These are phyloP conservation scores for Sus scrofa DNA, from an alignment of 2,113 vertebrate genomes.

Conservation along the genomic window DNA sequence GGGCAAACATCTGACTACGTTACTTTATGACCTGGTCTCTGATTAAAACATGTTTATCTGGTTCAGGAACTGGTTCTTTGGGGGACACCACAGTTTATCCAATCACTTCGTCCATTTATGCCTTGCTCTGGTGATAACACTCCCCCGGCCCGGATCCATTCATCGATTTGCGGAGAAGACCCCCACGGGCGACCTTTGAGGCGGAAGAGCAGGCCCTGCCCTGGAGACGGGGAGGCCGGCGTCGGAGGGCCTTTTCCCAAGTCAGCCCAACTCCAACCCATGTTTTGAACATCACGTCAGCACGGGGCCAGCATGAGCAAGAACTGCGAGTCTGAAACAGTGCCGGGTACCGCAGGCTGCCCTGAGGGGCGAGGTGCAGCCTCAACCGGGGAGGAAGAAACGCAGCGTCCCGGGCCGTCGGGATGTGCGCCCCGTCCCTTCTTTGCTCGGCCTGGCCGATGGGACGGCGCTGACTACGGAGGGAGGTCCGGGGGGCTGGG, in stretches of 20 bases:
- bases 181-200: fast-evolving
- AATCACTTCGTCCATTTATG: fast-evolving
- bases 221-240: background rate
- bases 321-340: too few relatives aligned
- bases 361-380: fast-evolving
- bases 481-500: constrained; percentile 64
- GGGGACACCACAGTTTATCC: fast-evolving
- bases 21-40: background rate
- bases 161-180: background rate
- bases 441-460: background rate
- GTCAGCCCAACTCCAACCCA: background rate
- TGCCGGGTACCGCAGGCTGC: too few relatives aligned
- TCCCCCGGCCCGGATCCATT: fast-evolving
- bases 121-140: fast-evolving
- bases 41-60: background rate
- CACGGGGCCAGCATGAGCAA: background rate
- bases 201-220: background rate
- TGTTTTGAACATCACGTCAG: background rate
- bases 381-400: background rate
- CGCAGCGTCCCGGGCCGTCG: background rate
- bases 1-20: fast-evolving
- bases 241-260: background rate
- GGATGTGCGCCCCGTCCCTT: background rate
- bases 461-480: background rate
- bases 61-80: background rate